These are phyloP conservation scores for Neosalanx taihuensis DNA, from an alignment of 2,797 vertebrate genomes.

Conservation along the genomic window DNA sequence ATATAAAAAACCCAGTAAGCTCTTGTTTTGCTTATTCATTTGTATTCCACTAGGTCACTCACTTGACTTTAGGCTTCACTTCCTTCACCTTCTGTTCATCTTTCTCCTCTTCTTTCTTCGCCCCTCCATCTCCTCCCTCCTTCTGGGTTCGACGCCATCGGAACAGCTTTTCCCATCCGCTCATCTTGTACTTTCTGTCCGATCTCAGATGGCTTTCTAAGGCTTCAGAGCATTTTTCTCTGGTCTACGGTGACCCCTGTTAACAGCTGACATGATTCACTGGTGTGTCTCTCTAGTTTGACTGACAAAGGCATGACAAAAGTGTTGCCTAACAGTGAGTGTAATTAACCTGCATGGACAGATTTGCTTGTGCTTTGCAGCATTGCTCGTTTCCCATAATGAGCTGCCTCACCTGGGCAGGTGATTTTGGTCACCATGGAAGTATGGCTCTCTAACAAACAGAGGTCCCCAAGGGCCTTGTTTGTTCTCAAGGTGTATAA, in stretches of 20 bases:
- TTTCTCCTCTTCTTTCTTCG: constrained; percentile 46
- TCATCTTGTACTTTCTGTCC: constrained; percentile 51
- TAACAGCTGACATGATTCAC: background rate
- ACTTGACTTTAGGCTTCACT: constrained; percentile 62
- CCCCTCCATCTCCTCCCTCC: constrained; percentile 32
- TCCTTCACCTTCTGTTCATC: constrained; percentile 26
- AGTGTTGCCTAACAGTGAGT: background rate
- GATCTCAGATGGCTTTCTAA: background rate
- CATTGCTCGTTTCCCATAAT: constrained; percentile 41
- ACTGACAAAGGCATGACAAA: background rate
- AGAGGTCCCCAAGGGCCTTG: constrained; percentile 27
- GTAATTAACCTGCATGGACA: background rate
- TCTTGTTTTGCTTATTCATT: background rate
- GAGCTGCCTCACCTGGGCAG: constrained; percentile 33
- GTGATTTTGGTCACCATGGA: constrained; percentile 69
- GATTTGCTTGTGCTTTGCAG: constrained; percentile 25
- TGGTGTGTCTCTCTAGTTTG: background rate
- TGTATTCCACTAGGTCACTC: constrained; percentile 42
- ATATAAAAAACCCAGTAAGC: background rate
- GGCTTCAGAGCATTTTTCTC: background rate
- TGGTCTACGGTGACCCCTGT: background rate
- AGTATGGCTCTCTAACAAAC: constrained; percentile 47
- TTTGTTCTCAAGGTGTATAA: background rate
- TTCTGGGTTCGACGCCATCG: constrained; percentile 54
- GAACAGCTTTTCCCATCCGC: constrained; percentile 65